Evolutionary conservation across 2,113 vertebrate species (phyloP).

Genomic region (Ginglymostoma cirratum): DNA sequence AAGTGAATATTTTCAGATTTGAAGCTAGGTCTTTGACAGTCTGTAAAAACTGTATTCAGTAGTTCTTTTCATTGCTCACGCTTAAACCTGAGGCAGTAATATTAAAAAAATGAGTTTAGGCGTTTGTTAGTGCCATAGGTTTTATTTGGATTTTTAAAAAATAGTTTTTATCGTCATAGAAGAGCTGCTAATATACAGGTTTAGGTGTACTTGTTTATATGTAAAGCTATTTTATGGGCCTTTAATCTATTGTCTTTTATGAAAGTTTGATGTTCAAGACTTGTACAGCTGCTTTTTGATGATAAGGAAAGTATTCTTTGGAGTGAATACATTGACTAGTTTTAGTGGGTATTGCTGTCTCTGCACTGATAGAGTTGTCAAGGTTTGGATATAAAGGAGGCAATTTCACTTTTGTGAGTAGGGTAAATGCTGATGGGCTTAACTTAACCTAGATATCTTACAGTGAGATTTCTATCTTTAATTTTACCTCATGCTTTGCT

Average conservation of each 20-base stretch:
- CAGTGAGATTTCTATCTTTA: neutral
- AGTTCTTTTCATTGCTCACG: no score
- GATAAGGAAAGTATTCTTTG: neutral
- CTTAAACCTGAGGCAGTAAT: no score
- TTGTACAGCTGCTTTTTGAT: neutral
- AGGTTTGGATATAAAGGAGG: neutral
- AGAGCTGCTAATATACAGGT: neutral
- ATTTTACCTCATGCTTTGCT: neutral
- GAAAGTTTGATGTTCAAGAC: neutral
- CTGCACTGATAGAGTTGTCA: neutral
- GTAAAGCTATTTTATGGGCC: neutral
- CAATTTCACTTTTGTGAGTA: neutral
- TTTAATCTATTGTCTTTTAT: neutral
- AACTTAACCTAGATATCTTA: neutral
- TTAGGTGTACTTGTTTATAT: neutral
- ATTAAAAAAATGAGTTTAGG: no score
- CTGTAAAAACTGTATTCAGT: no score
- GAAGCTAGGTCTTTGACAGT: neutral
- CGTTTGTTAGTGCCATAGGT: no score
- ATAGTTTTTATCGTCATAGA: no score
- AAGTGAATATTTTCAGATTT: neutral
- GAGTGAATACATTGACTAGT: neutral
- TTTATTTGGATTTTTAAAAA: no score
- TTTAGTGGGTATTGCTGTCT: neutral
- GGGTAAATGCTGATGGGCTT: neutral